Evolutionary conservation across 1,140 invertebrate genomes (phyloP).

Genomic region (Drosophila persimilis): DNA sequence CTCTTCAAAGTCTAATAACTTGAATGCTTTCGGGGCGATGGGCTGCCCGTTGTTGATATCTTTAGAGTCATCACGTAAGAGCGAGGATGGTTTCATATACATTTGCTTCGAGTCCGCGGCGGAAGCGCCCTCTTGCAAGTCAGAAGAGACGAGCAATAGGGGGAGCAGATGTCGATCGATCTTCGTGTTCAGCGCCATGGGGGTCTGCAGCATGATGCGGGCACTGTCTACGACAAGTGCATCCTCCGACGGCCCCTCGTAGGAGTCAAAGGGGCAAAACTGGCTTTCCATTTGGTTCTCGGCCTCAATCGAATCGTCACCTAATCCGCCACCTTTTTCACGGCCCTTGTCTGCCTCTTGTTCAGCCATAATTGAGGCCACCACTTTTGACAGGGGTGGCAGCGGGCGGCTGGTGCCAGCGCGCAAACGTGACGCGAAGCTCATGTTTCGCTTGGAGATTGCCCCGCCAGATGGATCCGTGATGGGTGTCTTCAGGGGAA

Average conservation of each 20-base stretch:
- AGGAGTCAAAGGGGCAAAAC: conserved; percentile 51
- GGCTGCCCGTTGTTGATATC: background rate
- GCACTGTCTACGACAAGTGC: conserved; percentile 42
- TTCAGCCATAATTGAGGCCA: conserved; percentile 9
- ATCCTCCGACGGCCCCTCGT: conserved; percentile 67
- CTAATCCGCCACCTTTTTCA: conserved; percentile 34
- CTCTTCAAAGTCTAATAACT: conserved; percentile 2
- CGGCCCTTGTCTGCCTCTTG: background rate
- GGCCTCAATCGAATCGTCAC: background rate
- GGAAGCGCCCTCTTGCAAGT: conserved; percentile 6
- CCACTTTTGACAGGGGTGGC: conserved; percentile 46
- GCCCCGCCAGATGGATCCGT: conserved; percentile 50
- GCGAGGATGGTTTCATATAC: background rate
- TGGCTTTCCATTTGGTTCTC: conserved; percentile 35
- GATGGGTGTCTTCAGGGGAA: conserved; percentile 49
- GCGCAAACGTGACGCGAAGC: background rate
- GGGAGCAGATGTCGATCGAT: conserved; percentile 25
- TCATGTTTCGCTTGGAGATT: conserved; percentile 46
- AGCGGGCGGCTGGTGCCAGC: conserved; percentile 29
- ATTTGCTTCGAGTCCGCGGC: too few relatives aligned
- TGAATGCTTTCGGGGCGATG: background rate
- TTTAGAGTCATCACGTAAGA: conserved; percentile 11
- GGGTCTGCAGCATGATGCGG: conserved; percentile 23
- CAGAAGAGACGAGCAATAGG: conserved; percentile 10
- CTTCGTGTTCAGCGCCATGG: conserved; percentile 25